Percentiles rank a stretch among this genome's conserved stretches.
phyloP scores from a whole-genome alignment of 2,888 invertebrate species.

The Gastracanthus pulcherrimus region DNA sequence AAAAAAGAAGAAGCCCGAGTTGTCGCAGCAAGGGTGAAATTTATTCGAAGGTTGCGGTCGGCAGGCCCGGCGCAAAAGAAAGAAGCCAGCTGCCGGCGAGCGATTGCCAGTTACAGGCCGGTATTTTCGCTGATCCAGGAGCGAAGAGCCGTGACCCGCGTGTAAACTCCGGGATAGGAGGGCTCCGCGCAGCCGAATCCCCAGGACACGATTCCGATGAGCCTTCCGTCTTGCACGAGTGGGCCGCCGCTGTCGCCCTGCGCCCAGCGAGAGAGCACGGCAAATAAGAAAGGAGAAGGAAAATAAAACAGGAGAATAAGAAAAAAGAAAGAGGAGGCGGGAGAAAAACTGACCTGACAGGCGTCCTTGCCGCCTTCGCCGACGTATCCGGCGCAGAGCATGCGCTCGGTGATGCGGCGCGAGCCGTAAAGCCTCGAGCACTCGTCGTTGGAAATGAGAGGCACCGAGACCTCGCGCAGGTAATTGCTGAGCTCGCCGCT shows the following conservation, averaged over 20 bases:
- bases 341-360: constrained; percentile 78
- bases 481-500: constrained; percentile 63
- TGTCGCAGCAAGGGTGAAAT: not conserved
- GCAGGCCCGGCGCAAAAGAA: not conserved
- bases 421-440: constrained; percentile 67
- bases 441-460: constrained; percentile 65
- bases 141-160: constrained; percentile 75
- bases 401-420: constrained; percentile 78
- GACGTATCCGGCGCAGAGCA: constrained; percentile 82
- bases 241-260: constrained; percentile 83
- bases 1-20: not conserved
- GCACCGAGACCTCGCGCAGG: constrained; percentile 69
- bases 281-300: not conserved
- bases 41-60: not conserved
- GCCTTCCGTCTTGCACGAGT: constrained; percentile 76
- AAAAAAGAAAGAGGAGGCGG: not conserved
- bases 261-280: not conserved
- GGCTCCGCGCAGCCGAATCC: constrained; percentile 80
- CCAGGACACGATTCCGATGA: constrained; percentile 81
- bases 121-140: constrained; percentile 64
- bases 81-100: too few species aligned
- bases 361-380: constrained; percentile 80
- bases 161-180: constrained; percentile 80
- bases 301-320: not conserved
- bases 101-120: constrained; percentile 51